Conservation (phyloP, 2,888 invertebrate species). For the Caenorhabditis auriculariae region DNA sequence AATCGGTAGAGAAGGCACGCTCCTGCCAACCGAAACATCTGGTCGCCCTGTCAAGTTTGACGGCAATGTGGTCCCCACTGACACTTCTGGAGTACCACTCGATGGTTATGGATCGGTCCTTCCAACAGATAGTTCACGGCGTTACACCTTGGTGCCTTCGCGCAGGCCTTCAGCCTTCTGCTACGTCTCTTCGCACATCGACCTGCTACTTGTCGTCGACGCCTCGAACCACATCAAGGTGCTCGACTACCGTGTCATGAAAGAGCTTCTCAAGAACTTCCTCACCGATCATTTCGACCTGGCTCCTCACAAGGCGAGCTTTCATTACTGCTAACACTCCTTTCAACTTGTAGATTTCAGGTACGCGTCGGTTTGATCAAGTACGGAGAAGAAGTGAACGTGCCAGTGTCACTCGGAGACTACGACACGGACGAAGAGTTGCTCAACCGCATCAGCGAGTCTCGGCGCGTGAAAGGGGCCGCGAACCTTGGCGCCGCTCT, state of each 20-base stretch:
- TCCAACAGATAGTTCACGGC: slow-evolving; percentile 20
- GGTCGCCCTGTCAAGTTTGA: slow-evolving; percentile 27
- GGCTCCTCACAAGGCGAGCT: slow-evolving; percentile 43
- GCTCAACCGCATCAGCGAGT: slow-evolving; percentile 50
- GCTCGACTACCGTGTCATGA: slow-evolving; percentile 62
- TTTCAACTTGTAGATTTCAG: not conserved
- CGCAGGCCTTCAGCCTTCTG: slow-evolving; percentile 37
- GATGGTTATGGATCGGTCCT: slow-evolving; percentile 31
- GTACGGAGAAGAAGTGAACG: slow-evolving; percentile 55
- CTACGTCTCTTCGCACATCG: slow-evolving; percentile 48
- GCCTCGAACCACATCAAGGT: slow-evolving; percentile 57
- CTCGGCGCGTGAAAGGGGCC: slow-evolving; percentile 53
- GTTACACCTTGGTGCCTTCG: slow-evolving; percentile 25
- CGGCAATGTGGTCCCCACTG: slow-evolving; percentile 33
- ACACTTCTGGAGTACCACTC: slow-evolving; percentile 29
- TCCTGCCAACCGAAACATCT: slow-evolving; percentile 29
- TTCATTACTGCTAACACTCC: not conserved
- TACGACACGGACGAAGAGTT: slow-evolving; percentile 53
- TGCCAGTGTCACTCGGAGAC: slow-evolving; percentile 59
- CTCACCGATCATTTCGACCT: slow-evolving; percentile 58
- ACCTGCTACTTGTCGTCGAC: slow-evolving; percentile 58
- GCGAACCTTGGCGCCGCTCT: slow-evolving; percentile 55
- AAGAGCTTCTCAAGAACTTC: slow-evolving; percentile 59
- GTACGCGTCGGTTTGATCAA: slow-evolving; percentile 58
- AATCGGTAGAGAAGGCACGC: slow-evolving; percentile 31